Base-by-base conservation (phyloP, 2,113 vertebrate genomes). In the Gallinago jamesoni region DNA sequence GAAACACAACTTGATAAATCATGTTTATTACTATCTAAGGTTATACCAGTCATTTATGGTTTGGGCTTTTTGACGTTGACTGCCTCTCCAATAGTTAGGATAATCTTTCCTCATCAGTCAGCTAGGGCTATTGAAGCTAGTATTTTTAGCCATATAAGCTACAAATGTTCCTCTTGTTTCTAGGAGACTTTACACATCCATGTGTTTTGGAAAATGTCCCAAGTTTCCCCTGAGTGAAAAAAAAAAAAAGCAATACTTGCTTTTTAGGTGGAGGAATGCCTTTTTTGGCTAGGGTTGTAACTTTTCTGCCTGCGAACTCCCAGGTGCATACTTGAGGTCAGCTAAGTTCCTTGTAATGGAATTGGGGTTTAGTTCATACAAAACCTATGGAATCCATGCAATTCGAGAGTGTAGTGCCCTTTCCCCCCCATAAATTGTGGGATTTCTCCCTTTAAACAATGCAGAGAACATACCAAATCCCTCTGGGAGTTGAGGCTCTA, bases 71-170 rank as follows among this genome's bases (percentile, higher is more conserved):
- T 87, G 80, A 90, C 55, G 8, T 56, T 96, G 90, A 69, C 90
- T 95, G 93, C 78, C 63, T 97, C 73, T 77, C 66, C 78, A 80
- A 27, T 89, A 90, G 12, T 96, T 84, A 89, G 84, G 87, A 41
- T 94, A 95, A 97, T 97, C 92, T 93, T 96, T 97, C 90, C 94
- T 95, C 88, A 90, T 96, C 93, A 92, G 91, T 95, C 94, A 97
- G 24, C 91, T 70, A 93, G 77, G 81, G 77, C 92, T 94, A 70
- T 43, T 89, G 89, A 95, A 91, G 62, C 67, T 85, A 43, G 89
- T 63, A 21, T 83, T 96, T 95, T 95, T 59, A 95, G 90, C 94
- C 72, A 85, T 74, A 86, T 41, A 63, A 96, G 88, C 94, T 80
- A 91, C 83, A 83, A 94, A 92, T 83, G 92, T 91, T 96, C 84